phyloP scores from a whole-genome alignment of 2,797 vertebrate species.

The Somateria mollissima region DNA sequence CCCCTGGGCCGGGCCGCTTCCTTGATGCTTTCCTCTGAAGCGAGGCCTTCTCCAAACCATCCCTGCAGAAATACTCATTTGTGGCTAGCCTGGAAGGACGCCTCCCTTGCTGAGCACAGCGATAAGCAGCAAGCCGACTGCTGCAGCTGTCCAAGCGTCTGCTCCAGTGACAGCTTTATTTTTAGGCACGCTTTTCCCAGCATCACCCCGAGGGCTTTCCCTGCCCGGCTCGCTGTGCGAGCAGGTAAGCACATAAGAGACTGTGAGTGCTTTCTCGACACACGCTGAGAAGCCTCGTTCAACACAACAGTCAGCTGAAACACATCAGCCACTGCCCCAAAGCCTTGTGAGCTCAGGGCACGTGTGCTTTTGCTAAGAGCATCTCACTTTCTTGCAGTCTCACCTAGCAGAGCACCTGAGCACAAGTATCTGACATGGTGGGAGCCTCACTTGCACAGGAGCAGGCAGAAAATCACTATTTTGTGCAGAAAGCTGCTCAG shows the following conservation, averaged over 20 bases:
- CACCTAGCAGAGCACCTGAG: background rate
- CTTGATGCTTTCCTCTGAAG: background rate
- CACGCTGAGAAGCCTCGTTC: background rate
- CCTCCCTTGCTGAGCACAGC: background rate
- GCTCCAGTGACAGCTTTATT: background rate
- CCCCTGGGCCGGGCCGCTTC: background rate
- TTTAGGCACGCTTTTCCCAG: background rate
- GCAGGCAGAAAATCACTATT: background rate
- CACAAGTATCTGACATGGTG: background rate
- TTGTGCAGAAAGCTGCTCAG: background rate
- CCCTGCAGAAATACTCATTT: background rate
- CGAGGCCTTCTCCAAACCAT: background rate
- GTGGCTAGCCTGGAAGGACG: background rate
- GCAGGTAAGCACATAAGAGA: background rate
- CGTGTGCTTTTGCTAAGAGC: background rate
- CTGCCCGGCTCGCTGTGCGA: background rate
- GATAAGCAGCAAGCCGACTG: background rate
- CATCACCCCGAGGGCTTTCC: background rate
- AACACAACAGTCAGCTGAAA: background rate
- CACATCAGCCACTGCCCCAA: background rate
- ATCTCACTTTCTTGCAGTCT: background rate
- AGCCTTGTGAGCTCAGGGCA: background rate
- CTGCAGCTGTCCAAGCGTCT: background rate
- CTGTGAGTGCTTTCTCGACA: background rate
- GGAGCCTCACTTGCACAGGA: background rate